Percentiles rank a stretch among this genome's conserved stretches.
These are phyloP conservation scores for Pollenia angustigena DNA, from an alignment of 2,888 invertebrate genomes.

Conservation along the genomic window DNA sequence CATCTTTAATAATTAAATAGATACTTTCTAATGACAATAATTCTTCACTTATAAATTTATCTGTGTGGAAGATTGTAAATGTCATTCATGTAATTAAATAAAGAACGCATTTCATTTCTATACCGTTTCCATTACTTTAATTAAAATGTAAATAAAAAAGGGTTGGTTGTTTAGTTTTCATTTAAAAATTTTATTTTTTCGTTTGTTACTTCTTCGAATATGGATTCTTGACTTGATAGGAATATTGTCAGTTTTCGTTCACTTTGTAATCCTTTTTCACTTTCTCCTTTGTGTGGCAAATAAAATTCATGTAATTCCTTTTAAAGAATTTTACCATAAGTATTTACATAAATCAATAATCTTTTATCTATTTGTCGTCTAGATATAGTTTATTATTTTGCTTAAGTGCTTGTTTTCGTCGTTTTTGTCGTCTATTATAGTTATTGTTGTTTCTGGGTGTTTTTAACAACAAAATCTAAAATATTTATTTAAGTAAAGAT, in stretches of 20 bases:
- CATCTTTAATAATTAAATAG: no score
- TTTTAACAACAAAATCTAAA: constrained; percentile 18
- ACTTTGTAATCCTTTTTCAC: constrained; percentile 18
- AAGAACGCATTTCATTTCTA: constrained; percentile 19
- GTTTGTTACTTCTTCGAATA: not conserved
- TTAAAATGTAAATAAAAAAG: constrained; percentile 25
- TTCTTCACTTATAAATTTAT: not conserved
- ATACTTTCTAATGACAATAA: no score
- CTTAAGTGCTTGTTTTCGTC: constrained; percentile 48
- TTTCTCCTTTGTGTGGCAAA: not conserved
- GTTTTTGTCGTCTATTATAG: not conserved
- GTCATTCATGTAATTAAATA: constrained; percentile 31
- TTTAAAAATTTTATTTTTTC: not conserved
- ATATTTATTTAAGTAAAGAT: constrained; percentile 39
- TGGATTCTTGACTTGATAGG: not conserved
- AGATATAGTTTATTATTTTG: constrained; percentile 7
- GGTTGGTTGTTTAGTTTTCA: constrained; percentile 16
- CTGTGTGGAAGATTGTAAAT: not conserved
- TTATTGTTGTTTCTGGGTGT: constrained; percentile 8
- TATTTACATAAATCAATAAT: constrained; percentile 52
- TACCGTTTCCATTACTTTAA: constrained; percentile 52
- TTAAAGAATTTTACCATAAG: not conserved
- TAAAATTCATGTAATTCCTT: not conserved
- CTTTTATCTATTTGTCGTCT: constrained; percentile 25
- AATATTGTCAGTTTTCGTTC: not conserved